A percentile compares a stretch with the other conserved stretches of the same genome.
phyloP scores from a whole-genome alignment of 2,888 invertebrate species.

The Lysandra coridon region DNA sequence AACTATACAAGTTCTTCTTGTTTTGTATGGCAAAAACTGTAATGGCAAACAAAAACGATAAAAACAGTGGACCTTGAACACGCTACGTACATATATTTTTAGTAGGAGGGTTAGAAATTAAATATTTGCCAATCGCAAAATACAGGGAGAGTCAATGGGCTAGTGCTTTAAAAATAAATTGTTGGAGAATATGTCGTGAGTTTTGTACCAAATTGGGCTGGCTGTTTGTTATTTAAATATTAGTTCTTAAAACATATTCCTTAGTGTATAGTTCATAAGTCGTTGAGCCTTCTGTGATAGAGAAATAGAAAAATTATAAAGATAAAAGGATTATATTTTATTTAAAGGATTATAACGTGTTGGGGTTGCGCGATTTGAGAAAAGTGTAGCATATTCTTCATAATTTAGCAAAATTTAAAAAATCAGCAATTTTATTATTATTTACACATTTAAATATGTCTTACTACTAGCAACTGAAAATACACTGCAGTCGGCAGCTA shows the following conservation, averaged over 20 bases:
- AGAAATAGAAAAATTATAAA: not conserved
- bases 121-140: not conserved
- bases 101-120: not conserved
- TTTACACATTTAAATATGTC: too few species aligned
- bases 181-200: not conserved
- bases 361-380: too few species aligned
- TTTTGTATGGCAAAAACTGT: too few species aligned
- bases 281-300: constrained; percentile 9
- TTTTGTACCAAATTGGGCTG: not conserved
- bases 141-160: not conserved
- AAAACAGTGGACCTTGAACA: not conserved
- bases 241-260: not conserved
- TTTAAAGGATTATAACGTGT: not conserved
- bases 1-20: too few species aligned
- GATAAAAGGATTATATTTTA: not conserved
- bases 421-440: too few species aligned
- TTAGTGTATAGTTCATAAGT: not conserved
- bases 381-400: too few species aligned
- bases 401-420: too few species aligned
- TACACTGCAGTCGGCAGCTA: not conserved
- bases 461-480: not conserved
- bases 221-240: not conserved
- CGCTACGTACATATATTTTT: not conserved
- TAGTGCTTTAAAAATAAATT: not conserved
- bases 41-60: not conserved